These are phyloP conservation scores for Halesus radiatus DNA, from an alignment of 1,140 invertebrate species.

Conservation along the genomic window DNA sequence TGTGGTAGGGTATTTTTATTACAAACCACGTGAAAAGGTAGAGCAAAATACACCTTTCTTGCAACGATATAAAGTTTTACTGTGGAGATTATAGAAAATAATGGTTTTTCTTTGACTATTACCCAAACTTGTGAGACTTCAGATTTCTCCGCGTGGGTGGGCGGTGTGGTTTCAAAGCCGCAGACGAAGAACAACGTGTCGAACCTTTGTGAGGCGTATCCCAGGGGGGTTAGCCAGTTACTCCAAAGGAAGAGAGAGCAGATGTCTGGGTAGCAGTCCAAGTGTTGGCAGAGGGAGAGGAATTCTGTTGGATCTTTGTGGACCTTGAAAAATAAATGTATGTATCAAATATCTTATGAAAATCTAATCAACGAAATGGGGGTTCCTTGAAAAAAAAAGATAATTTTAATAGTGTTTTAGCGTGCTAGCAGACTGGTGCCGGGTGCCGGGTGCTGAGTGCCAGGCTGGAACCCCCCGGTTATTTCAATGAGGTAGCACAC, in stretches of 20 bases:
- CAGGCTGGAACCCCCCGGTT: too few relatives aligned
- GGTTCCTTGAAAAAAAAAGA: too few relatives aligned
- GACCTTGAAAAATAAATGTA: conserved; percentile 65
- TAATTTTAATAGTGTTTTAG: too few relatives aligned
- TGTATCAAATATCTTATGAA: not conserved
- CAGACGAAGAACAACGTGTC: conserved; percentile 86
- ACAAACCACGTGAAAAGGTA: too few relatives aligned
- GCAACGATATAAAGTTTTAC: too few relatives aligned
- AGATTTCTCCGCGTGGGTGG: conserved; percentile 69
- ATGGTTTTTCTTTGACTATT: conserved; percentile 53
- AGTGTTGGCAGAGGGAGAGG: conserved; percentile 78
- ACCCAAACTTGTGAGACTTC: conserved; percentile 82
- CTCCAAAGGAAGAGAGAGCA: conserved; percentile 88
- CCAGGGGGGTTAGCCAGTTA: conserved; percentile 85
- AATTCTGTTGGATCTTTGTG: conserved; percentile 80
- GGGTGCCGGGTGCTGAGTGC: too few relatives aligned
- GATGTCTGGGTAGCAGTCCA: conserved; percentile 85
- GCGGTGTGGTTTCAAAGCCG: conserved; percentile 72
- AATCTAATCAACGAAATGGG: too few relatives aligned
- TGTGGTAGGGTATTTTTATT: too few relatives aligned
- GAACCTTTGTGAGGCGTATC: conserved; percentile 73
- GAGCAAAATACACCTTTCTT: too few relatives aligned
- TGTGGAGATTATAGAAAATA: not conserved
- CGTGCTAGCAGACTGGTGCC: too few relatives aligned
- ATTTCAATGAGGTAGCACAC: too few relatives aligned